These are phyloP conservation scores for Pachypanchax playfairii DNA, from an alignment of 2,113 vertebrate genomes.

Conservation along the genomic window DNA sequence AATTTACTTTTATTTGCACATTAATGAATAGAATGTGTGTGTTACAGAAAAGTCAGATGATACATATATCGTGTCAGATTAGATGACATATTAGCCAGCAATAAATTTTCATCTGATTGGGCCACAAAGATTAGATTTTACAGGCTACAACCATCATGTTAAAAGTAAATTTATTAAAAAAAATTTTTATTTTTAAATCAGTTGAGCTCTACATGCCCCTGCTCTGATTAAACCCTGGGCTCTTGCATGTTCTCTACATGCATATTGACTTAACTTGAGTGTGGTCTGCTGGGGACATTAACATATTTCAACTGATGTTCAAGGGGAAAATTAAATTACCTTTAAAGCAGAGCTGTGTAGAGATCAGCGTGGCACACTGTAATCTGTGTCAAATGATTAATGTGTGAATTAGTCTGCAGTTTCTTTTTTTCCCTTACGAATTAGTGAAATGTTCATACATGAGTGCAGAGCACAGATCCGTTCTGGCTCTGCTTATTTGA, in stretches of 20 bases:
- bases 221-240: neutral
- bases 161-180: no score
- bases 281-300: slow-evolving; percentile 16
- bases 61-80: no score
- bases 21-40: neutral
- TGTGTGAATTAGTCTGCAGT: slow-evolving; percentile 5
- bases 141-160: no score
- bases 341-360: slow-evolving; percentile 23
- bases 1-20: neutral
- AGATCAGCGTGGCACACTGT: slow-evolving; percentile 4
- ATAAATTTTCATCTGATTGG: no score
- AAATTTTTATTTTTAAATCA: neutral
- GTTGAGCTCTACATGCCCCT: neutral
- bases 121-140: neutral
- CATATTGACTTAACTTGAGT: slow-evolving; percentile 24
- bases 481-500: slow-evolving; percentile 25
- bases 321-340: slow-evolving; percentile 31
- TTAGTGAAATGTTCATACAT: slow-evolving; percentile 20
- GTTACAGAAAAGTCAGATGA: neutral
- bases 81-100: no score
- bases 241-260: slow-evolving; percentile 17
- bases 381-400: slow-evolving; percentile 17
- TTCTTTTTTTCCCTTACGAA: slow-evolving; percentile 8
- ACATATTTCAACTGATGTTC: slow-evolving; percentile 31
- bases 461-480: neutral